A percentile compares a stretch with the other conserved stretches of the same genome.
Conservation (phyloP, 2,797 vertebrate genomes). For the Sternotherus odoratus region DNA sequence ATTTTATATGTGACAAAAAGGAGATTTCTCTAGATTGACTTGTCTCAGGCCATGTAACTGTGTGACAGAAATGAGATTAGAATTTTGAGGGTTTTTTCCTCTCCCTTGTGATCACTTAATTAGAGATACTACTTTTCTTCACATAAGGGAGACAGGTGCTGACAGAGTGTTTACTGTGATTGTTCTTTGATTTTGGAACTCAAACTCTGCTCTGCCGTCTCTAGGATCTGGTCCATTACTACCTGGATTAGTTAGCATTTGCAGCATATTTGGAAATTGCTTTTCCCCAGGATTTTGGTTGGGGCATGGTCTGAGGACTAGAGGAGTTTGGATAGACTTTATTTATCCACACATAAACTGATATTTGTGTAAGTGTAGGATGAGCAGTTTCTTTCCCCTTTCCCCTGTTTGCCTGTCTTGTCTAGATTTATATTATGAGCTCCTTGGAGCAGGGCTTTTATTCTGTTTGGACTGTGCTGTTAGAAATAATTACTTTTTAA, state of each 20-base stretch:
- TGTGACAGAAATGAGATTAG: neutral
- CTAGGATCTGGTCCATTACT: neutral
- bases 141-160: neutral
- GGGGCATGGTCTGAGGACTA: neutral
- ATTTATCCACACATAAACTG: neutral
- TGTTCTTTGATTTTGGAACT: neutral
- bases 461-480: neutral
- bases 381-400: neutral
- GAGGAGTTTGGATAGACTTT: neutral
- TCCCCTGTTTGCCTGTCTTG: neutral
- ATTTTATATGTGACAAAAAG: neutral
- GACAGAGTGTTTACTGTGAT: neutral
- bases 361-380: neutral
- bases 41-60: neutral
- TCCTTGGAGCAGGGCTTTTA: neutral
- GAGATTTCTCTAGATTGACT: neutral
- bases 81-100: neutral
- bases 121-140: neutral
- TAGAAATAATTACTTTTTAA: neutral
- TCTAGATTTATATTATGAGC: neutral
- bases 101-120: accelerated
- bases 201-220: neutral
- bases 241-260: neutral
- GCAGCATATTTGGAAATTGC: neutral
- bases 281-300: neutral